Percentiles rank a stretch among this genome's conserved stretches.
Conservation (phyloP, 2,888 invertebrate species). For the Nudaria mundana region DNA sequence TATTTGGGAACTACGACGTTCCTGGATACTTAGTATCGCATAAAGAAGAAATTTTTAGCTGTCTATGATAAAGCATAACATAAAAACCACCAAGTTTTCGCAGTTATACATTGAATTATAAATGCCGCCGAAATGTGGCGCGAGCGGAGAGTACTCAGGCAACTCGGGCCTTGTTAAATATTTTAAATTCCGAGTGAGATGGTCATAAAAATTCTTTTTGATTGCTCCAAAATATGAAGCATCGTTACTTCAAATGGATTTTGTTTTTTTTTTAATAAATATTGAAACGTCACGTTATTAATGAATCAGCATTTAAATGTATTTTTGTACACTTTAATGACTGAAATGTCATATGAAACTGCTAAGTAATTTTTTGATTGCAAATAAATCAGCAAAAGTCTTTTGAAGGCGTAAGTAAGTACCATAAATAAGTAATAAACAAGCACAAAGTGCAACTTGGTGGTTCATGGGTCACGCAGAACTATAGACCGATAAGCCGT, state of each 20-base stretch:
- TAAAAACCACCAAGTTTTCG: conserved; percentile 15
- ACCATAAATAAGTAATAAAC: no score
- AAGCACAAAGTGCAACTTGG: no score
- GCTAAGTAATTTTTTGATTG: no score
- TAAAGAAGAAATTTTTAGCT: conserved; percentile 11
- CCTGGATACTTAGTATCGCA: conserved; percentile 9
- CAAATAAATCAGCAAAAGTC: no score
- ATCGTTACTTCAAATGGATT: conserved; percentile 7
- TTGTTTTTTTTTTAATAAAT: conserved; percentile 8
- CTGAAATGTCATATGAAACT: no score
- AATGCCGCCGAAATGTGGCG: conserved; percentile 15
- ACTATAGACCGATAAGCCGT: no score
- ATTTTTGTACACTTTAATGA: no score
- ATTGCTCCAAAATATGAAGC: conserved; percentile 6
- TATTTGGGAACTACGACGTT: conserved; percentile 7
- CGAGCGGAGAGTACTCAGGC: conserved; percentile 21
- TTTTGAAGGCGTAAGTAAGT: no score
- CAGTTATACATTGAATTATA: conserved; percentile 23
- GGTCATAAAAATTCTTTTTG: conserved; percentile 15
- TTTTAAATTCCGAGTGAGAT: conserved; percentile 14
- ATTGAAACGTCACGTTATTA: no score
- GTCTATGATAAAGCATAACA: conserved; percentile 9
- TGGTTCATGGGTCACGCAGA: no score
- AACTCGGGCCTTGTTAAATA: conserved; percentile 22
- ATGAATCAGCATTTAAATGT: no score